These are phyloP conservation scores for Drosophila busckii DNA, from an alignment of 1,140 invertebrate species.

Conservation along the genomic window DNA sequence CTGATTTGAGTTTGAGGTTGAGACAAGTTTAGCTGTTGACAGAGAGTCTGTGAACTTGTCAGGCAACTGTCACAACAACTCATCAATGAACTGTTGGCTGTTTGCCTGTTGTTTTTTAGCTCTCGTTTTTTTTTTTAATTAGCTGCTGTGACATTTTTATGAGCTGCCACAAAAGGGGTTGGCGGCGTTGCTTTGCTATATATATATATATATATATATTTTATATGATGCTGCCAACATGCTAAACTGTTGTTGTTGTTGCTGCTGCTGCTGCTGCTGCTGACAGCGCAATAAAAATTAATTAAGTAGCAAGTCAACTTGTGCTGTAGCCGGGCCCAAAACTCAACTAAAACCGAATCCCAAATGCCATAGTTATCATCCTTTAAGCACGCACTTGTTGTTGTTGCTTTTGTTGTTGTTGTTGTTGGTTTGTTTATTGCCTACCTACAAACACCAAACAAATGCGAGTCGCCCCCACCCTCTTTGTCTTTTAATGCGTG, in stretches of 20 bases:
- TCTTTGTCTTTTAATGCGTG: constrained; percentile 20
- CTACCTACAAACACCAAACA: constrained; percentile 6
- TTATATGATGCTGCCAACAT: too few species aligned
- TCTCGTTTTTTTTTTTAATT: constrained; percentile 38
- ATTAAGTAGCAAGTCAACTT: constrained; percentile 53
- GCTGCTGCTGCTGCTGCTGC: constrained; percentile 9
- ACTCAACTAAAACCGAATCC: too few species aligned
- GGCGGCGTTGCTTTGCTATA: constrained; percentile 1
- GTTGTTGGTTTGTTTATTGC: constrained; percentile 63
- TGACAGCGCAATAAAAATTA: constrained; percentile 74
- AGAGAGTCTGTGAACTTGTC: constrained; percentile 34
- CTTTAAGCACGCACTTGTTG: constrained; percentile 15
- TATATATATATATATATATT: too few species aligned
- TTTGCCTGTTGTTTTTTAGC: background rate
- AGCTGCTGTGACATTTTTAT: constrained; percentile 68
- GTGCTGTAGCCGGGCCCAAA: too few species aligned
- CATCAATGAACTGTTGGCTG: constrained; percentile 7
- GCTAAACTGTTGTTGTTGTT: constrained; percentile 8
- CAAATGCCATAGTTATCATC: too few species aligned
- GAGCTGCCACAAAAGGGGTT: constrained; percentile 60
- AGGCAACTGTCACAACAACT: constrained; percentile 48
- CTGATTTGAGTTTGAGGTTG: constrained; percentile 19
- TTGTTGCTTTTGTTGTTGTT: constrained; percentile 30
- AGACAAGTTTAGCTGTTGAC: too few species aligned
- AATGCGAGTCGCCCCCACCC: too few species aligned